Evolutionary conservation across 2,888 invertebrate species (phyloP).

Genomic region (Habroteleia sp.): DNA sequence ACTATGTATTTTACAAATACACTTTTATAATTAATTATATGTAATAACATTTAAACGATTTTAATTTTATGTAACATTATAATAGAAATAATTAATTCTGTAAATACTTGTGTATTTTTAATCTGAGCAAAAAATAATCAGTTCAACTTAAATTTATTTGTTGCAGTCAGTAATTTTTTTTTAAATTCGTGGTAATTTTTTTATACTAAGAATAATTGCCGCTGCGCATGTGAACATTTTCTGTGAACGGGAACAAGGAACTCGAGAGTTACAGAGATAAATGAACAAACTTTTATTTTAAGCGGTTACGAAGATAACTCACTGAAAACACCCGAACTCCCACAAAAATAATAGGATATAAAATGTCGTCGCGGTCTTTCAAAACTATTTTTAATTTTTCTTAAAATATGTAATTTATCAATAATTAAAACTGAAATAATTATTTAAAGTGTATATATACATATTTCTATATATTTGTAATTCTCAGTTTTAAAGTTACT

Average conservation of each 20-base stretch:
- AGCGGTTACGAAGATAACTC: conserved; percentile 52
- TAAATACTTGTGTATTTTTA: not conserved
- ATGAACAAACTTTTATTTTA: conserved; percentile 55
- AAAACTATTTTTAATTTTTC: not conserved
- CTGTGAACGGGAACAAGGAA: conserved; percentile 41
- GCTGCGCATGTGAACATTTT: conserved; percentile 49
- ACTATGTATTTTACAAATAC: too few species aligned
- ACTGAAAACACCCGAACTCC: conserved; percentile 24
- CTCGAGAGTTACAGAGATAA: conserved; percentile 53
- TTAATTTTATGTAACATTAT: too few species aligned
- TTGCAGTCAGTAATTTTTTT: conserved; percentile 16
- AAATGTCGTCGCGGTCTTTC: conserved; percentile 34
- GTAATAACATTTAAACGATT: too few species aligned
- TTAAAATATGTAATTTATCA: too few species aligned
- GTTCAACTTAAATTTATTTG: conserved; percentile 12
- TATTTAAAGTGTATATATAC: too few species aligned
- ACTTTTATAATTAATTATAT: too few species aligned
- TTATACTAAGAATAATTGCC: conserved; percentile 47
- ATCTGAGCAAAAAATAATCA: conserved; percentile 23
- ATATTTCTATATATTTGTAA: too few species aligned
- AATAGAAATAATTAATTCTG: too few species aligned
- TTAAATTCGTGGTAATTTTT: conserved; percentile 16
- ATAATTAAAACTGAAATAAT: too few species aligned
- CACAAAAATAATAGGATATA: conserved; percentile 41
- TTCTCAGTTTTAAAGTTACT: too few species aligned